A percentile compares a stretch with the other conserved stretches of the same genome.
Conservation (phyloP, 2,797 vertebrate species). For the Anableps anableps region DNA sequence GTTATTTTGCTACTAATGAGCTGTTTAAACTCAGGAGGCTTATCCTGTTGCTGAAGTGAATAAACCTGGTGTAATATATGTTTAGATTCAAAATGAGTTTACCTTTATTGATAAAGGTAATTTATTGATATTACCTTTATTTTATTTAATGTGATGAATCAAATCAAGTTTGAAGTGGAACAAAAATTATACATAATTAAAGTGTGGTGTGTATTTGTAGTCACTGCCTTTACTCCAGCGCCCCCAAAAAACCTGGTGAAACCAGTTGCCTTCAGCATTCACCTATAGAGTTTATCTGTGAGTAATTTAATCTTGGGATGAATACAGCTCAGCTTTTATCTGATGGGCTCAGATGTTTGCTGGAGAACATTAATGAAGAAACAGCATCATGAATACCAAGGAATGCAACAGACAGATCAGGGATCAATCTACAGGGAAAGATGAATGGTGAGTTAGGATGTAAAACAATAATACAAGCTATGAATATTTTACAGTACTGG, state of each 20-base stretch:
- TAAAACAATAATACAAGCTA: too few relatives aligned
- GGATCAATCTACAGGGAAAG: too few relatives aligned
- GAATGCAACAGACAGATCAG: too few relatives aligned
- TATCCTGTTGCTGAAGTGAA: conserved; percentile 45
- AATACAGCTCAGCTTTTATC: background rate
- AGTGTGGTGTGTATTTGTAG: background rate
- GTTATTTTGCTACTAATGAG: conserved; percentile 54
- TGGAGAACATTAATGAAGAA: background rate
- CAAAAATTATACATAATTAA: background rate
- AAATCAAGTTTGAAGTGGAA: background rate
- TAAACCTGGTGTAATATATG: conserved; percentile 42
- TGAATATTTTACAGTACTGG: too few relatives aligned
- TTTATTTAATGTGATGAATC: background rate
- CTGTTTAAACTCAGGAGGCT: conserved; percentile 53
- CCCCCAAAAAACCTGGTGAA: background rate
- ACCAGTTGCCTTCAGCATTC: background rate
- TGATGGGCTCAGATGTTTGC: background rate
- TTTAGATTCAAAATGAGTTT: conserved; percentile 52
- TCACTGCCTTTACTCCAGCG: background rate
- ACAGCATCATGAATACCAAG: background rate
- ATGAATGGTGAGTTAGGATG: too few relatives aligned
- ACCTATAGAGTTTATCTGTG: background rate
- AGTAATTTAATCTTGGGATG: background rate
- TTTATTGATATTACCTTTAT: background rate
- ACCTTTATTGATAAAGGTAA: too few relatives aligned